Conservation (phyloP, 2,113 vertebrate genomes). For the Craseonycteris thonglongyai region DNA sequence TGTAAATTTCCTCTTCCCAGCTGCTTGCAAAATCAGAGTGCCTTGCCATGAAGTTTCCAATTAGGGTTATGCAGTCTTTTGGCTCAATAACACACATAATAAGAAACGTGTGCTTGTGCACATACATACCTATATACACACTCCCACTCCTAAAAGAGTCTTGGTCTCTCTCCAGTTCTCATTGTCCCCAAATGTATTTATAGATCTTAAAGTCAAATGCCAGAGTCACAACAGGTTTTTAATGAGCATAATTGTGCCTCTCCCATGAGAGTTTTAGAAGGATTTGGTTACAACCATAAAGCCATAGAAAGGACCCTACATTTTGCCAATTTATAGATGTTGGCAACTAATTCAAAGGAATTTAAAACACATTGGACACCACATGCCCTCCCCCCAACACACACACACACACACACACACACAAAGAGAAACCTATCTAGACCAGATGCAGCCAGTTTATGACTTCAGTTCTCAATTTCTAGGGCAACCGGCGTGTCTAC, state of each 20-base stretch:
- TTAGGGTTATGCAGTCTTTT: not conserved
- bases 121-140: not conserved
- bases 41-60: not conserved
- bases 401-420: too few species aligned
- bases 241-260: not conserved
- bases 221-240: not conserved
- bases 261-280: not conserved
- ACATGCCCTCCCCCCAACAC: rapidly evolving
- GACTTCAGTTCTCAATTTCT: not conserved
- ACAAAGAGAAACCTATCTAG: not conserved
- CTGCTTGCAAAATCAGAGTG: slow-evolving; percentile 5
- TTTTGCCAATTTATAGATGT: not conserved
- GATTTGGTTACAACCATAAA: not conserved
- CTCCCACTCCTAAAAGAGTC: not conserved
- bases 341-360: not conserved
- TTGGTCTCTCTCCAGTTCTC: slow-evolving; percentile 1
- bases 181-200: not conserved
- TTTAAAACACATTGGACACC: not conserved
- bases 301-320: not conserved
- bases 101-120: rapidly evolving
- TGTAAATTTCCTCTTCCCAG: slow-evolving; percentile 24
- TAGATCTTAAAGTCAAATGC: not conserved
- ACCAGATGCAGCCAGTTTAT: not conserved
- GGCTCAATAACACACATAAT: not conserved
- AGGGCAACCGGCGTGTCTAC: not conserved